A percentile compares a stretch with the other conserved stretches of the same genome.
phyloP scores from a whole-genome alignment of 1,140 invertebrate genomes.

The Heliothis virescens region DNA sequence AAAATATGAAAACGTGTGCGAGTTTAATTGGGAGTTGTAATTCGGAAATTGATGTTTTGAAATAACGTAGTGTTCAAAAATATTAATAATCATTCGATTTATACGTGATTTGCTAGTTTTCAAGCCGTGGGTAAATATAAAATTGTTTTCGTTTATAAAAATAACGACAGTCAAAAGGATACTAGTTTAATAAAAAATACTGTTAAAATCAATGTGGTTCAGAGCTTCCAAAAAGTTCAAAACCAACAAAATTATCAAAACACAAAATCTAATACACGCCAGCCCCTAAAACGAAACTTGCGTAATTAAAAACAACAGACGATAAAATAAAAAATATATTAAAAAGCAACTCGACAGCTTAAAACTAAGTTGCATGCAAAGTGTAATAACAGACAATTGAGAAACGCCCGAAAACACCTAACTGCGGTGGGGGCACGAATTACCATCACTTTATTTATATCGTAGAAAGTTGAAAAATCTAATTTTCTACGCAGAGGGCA shows the following conservation, averaged over 20 bases:
- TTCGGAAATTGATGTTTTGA: no score
- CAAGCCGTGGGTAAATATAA: no score
- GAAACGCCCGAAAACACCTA: constrained; percentile 22
- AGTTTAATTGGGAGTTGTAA: no score
- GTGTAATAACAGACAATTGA: constrained; percentile 46
- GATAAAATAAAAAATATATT: background rate
- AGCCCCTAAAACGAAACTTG: constrained; percentile 14
- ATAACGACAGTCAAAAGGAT: no score
- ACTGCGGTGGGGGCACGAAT: constrained; percentile 19
- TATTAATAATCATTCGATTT: no score
- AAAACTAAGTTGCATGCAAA: constrained; percentile 41
- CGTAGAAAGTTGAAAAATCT: constrained; percentile 58
- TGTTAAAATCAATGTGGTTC: no score
- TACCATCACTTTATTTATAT: constrained; percentile 33
- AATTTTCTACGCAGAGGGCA: constrained; percentile 68
- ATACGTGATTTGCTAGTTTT: no score
- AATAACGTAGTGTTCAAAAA: no score
- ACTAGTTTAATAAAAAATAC: no score
- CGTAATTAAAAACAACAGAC: constrained; percentile 34
- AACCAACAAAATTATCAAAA: constrained; percentile 17
- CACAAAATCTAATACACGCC: constrained; percentile 10
- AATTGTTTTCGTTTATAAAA: no score
- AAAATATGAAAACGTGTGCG: no score
- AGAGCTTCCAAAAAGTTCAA: background rate
- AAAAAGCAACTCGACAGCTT: constrained; percentile 8